Percentiles rank a stretch among this genome's conserved stretches.
Evolutionary conservation across 1,140 invertebrate genomes (phyloP).

Genomic region (Maniola jurtina): DNA sequence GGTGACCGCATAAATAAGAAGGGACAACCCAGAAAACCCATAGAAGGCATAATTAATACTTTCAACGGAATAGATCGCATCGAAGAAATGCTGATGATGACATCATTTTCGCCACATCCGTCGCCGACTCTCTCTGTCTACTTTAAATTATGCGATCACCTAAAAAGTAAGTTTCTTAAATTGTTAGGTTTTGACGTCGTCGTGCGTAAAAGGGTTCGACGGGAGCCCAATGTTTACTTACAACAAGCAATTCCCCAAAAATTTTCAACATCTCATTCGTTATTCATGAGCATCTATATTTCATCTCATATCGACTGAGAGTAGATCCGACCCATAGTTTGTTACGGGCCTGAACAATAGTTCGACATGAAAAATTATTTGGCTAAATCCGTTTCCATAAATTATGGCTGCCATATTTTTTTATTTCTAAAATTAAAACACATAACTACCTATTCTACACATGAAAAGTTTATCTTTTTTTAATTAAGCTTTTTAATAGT

Average conservation of each 20-base stretch:
- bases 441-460: no score
- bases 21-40: no score
- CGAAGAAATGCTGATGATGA: no score
- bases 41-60: no score
- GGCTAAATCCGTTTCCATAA: background rate
- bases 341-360: slow-evolving; percentile 31
- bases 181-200: slow-evolving; percentile 10
- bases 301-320: slow-evolving; percentile 41
- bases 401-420: background rate
- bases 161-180: background rate
- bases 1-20: no score
- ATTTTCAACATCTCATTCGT: slow-evolving; percentile 46
- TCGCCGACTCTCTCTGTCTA: no score
- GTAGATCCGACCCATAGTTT: slow-evolving; percentile 21
- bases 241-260: slow-evolving; percentile 32
- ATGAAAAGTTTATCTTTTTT: no score
- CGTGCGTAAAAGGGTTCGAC: slow-evolving; percentile 10
- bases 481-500: no score
- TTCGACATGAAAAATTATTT: slow-evolving; percentile 23
- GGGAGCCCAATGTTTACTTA: slow-evolving; percentile 31
- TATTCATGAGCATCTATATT: slow-evolving; percentile 53
- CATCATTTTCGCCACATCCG: no score
- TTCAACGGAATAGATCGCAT: no score
- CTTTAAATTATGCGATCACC: no score
- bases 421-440: background rate